A percentile compares a stretch with the other conserved stretches of the same genome.
Conservation (phyloP, 2,113 vertebrate species). For the Lucifuga dentata region DNA sequence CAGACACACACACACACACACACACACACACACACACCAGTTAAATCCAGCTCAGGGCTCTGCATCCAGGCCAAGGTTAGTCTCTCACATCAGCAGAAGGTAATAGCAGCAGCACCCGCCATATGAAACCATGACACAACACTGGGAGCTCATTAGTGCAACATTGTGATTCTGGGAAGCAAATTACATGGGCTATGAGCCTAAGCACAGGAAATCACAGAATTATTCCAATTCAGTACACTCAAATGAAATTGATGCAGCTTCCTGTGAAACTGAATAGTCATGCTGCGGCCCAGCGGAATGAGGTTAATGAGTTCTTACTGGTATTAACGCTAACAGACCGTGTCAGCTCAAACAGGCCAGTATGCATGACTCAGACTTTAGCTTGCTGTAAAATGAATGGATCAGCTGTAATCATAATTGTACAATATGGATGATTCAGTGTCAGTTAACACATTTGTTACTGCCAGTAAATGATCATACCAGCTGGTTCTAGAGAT, state of each 20-base stretch:
- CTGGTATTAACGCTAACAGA: conserved; percentile 46
- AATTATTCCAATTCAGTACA: conserved; percentile 44
- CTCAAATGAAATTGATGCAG: conserved; percentile 41
- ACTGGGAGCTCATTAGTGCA: conserved; percentile 45
- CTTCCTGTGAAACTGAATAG: conserved; percentile 51
- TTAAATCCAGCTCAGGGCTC: too few relatives aligned
- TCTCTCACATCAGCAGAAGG: conserved; percentile 23
- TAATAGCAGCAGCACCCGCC: conserved; percentile 6
- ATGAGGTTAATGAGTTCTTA: conserved; percentile 60
- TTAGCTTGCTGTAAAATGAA: conserved; percentile 36
- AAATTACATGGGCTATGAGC: conserved; percentile 45
- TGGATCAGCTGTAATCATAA: conserved; percentile 8
- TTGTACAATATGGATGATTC: conserved; percentile 38
- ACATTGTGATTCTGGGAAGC: conserved; percentile 40
- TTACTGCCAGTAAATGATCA: conserved; percentile 29
- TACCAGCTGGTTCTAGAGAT: conserved; percentile 40
- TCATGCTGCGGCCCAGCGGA: conserved; percentile 39
- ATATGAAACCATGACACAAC: conserved; percentile 52
- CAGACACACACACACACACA: too few relatives aligned
- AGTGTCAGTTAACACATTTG: conserved; percentile 33
- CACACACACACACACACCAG: too few relatives aligned
- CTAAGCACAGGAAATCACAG: conserved; percentile 41
- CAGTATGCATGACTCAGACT: conserved; percentile 56
- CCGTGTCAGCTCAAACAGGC: conserved; percentile 24
- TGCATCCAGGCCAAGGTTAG: too few relatives aligned